Base-by-base conservation (phyloP, 1,140 invertebrate genomes). In the Aphis craccivora region DNA sequence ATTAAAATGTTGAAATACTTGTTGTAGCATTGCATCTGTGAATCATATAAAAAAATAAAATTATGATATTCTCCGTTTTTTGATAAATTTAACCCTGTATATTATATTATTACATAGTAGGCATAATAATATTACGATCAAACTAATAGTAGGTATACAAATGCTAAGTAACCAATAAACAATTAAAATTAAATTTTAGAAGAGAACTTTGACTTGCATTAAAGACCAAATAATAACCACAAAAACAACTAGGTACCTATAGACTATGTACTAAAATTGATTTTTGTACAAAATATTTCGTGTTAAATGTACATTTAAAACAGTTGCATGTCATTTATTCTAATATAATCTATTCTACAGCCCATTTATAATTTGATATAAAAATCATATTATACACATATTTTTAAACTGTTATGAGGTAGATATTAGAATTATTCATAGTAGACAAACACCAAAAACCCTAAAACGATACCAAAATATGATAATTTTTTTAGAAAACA, bases 271-370 rank as follows among this genome's bases (percentile, higher is more conserved):
- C 8, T 35, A 48, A 53, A 89, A 89, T 53, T 53, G 48, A 89
- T 35, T 53, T 89, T 89, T 51, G 22, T 53, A 53, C 25, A 14
- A 37, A 89, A 53, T 53, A 53, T 89, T 53, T 89, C 48, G n/a
- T 89, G 87, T 89, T 89, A 51, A 89, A 89, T 89, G 87, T 51
- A 53, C 45, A 89, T 89, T 53, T 35, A 51, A 53, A 53, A 51
- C 1, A 53, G 45, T 87, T n/a, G 86, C 86, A 87, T 87, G 86
- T 87, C 86, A n/a, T n/a, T 48, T 87, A 87, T 51, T 45, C 43
- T n/a, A 87, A 87, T 87, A 30, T 48, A 48, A 87, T 87, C 86
- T 87, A 18, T 45, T 45, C 86, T 87, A 30, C 25, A 45, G 35
- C 22, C 86, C 43, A n/a, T 48, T 87, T 48, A 87, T 87, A 87